Conservation (phyloP, 2,888 invertebrate genomes). For the Pristionchus fissidentatus region DNA sequence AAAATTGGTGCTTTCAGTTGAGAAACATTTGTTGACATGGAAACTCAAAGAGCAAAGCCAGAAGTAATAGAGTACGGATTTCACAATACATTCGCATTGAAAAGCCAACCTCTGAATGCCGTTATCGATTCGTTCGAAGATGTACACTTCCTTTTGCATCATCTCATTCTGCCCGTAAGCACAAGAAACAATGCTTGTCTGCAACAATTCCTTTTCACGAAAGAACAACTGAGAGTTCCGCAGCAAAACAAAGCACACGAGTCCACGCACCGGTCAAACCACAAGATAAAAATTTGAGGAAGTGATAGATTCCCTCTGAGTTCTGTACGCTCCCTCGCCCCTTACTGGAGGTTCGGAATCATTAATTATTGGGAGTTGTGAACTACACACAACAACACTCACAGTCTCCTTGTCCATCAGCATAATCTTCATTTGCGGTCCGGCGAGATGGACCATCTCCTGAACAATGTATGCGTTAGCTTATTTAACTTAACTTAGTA, state of each 20-base stretch:
- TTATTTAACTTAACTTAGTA: neutral
- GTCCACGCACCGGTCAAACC: too few species aligned
- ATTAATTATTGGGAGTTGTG: neutral
- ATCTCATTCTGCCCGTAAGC: constrained; percentile 98
- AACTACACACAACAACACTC: constrained; percentile 69
- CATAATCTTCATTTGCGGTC: constrained; percentile 98
- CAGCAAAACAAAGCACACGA: too few species aligned
- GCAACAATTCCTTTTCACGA: constrained; percentile 73
- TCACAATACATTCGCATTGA: too few species aligned
- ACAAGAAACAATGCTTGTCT: constrained; percentile 97
- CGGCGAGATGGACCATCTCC: constrained; percentile 97
- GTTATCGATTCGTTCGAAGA: constrained; percentile 85
- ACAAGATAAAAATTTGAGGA: neutral
- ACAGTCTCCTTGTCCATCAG: constrained; percentile 98
- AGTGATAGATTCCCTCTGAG: neutral
- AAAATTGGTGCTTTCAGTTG: neutral
- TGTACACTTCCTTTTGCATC: constrained; percentile 94
- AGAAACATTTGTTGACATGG: too few species aligned
- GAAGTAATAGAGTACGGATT: neutral
- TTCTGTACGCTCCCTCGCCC: neutral
- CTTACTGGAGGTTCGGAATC: neutral
- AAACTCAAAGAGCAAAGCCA: neutral
- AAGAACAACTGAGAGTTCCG: neutral
- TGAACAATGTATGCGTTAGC: too few species aligned
- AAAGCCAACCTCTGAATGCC: constrained; percentile 82